Conservation (phyloP, 1,140 invertebrate species). For the Drosophila insularis region DNA sequence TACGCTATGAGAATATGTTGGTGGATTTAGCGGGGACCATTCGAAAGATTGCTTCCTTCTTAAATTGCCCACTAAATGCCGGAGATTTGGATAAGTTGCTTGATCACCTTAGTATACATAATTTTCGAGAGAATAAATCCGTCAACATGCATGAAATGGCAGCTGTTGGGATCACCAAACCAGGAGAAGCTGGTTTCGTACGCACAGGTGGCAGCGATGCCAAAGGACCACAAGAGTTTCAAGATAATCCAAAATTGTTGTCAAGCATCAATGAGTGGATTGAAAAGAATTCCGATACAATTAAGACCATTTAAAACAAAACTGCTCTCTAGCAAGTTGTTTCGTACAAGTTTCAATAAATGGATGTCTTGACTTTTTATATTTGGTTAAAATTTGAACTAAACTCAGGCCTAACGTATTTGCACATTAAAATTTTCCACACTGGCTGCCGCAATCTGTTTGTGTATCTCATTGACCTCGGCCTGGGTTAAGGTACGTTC, state of each 20-base stretch:
- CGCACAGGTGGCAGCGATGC: conserved; percentile 83
- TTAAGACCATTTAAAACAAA: conserved; percentile 32
- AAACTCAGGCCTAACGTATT: conserved; percentile 85
- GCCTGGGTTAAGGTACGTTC: conserved; percentile 92
- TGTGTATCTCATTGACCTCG: conserved; percentile 95
- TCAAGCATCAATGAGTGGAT: conserved; percentile 66
- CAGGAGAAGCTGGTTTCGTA: conserved; percentile 85
- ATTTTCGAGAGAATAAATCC: conserved; percentile 89
- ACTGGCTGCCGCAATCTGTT: conserved; percentile 87
- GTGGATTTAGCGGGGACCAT: conserved; percentile 85
- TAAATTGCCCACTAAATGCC: conserved; percentile 84
- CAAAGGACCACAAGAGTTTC: conserved; percentile 54
- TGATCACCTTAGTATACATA: conserved; percentile 87
- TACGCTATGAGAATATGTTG: conserved; percentile 92
- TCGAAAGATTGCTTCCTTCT: conserved; percentile 84
- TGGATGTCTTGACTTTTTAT: background rate
- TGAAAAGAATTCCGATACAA: conserved; percentile 41
- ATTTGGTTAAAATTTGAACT: conserved; percentile 45
- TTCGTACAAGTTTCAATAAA: no score
- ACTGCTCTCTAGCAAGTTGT: background rate
- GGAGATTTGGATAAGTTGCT: conserved; percentile 84
- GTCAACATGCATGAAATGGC: conserved; percentile 87
- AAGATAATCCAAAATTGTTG: conserved; percentile 52
- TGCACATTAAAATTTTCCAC: conserved; percentile 87
- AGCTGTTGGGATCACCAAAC: conserved; percentile 83